Percentiles rank a stretch among this genome's conserved stretches.
Conservation (phyloP, 2,113 vertebrate genomes). For the Odobenus rosmarus region DNA sequence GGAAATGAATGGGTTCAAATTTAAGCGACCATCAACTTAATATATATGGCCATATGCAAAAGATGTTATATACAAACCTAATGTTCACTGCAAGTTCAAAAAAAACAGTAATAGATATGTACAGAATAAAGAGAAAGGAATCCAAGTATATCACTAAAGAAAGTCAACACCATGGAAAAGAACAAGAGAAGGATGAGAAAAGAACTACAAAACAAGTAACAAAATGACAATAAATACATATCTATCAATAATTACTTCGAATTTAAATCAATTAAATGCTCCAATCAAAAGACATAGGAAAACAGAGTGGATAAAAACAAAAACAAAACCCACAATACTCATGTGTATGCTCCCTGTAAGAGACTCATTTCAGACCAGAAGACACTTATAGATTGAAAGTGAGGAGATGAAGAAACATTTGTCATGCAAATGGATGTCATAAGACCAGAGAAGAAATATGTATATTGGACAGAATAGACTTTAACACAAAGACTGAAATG, state of each 20-base stretch:
- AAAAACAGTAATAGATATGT: background rate
- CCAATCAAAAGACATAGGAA: background rate
- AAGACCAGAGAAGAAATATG: background rate
- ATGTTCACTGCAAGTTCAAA: background rate
- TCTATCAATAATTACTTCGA: background rate
- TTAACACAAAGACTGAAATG: background rate
- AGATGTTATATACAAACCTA: background rate
- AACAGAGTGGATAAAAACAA: background rate
- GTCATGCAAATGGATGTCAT: background rate
- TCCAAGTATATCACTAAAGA: background rate
- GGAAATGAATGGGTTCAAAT: background rate
- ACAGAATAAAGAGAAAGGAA: background rate
- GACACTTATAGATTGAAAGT: background rate
- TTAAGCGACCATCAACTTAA: background rate
- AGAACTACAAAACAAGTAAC: background rate
- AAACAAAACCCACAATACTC: background rate
- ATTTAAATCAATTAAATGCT: background rate
- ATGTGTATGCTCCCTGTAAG: background rate
- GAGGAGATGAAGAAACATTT: background rate
- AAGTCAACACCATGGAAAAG: background rate
- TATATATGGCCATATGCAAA: background rate
- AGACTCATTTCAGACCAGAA: background rate
- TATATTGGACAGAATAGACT: background rate
- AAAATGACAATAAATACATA: background rate
- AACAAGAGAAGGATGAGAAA: background rate